Evolutionary conservation across 2,888 invertebrate species (phyloP).

Genomic region (Caenorhabditis angaria): DNA sequence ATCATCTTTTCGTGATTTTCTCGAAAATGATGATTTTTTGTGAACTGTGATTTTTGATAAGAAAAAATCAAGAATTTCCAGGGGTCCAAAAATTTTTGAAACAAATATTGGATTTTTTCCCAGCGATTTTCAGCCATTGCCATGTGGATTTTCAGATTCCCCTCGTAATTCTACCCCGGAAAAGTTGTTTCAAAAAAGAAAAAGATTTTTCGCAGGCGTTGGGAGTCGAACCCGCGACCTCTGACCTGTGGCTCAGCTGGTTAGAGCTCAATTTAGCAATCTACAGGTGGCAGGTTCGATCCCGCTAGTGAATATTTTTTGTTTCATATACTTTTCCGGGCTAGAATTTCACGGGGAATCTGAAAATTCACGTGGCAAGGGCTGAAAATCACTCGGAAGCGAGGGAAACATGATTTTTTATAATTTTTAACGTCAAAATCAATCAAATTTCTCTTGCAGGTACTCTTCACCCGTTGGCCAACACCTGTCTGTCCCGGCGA

Average conservation of each 20-base stretch:
- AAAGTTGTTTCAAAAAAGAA: too few relatives aligned
- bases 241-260: too few relatives aligned
- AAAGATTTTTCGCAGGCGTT: too few relatives aligned
- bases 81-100: not conserved
- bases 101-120: too few relatives aligned
- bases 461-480: constrained; percentile 52
- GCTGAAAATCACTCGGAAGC: not conserved
- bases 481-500: constrained; percentile 46
- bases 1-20: not conserved
- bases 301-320: not conserved
- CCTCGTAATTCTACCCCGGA: too few relatives aligned
- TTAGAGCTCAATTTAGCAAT: too few relatives aligned
- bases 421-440: not conserved
- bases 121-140: too few relatives aligned
- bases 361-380: not conserved
- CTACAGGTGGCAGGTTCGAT: not conserved
- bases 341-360: too few relatives aligned
- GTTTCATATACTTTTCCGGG: not conserved
- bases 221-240: too few relatives aligned
- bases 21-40: not conserved
- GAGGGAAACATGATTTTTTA: not conserved
- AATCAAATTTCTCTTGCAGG: constrained; percentile 34
- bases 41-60: not conserved
- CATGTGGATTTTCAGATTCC: too few relatives aligned
- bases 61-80: not conserved